Conservation (phyloP, 2,113 vertebrate genomes). For the Lates calcarifer region DNA sequence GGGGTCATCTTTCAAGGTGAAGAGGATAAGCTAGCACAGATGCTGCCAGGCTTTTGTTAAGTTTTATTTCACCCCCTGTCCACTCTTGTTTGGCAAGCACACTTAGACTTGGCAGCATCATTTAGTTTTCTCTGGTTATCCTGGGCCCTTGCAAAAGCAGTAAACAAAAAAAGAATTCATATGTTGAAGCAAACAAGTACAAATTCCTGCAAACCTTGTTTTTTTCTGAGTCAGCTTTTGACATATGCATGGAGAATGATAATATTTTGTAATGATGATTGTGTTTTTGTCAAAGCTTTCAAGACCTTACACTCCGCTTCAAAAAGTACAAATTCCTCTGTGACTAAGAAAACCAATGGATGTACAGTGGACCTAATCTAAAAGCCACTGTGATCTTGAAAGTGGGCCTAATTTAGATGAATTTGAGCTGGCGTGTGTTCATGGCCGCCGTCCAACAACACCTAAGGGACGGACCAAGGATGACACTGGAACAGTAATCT, state of each 20-base stretch:
- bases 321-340: neutral
- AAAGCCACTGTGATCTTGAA: slow-evolving; percentile 15
- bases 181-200: neutral
- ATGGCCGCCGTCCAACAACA: slow-evolving; percentile 44
- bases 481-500: slow-evolving; percentile 29
- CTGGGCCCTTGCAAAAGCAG: neutral
- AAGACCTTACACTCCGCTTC: neutral
- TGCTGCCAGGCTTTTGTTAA: slow-evolving; percentile 44
- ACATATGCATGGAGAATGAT: neutral
- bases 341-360: neutral
- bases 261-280: neutral
- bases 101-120: slow-evolving; percentile 31
- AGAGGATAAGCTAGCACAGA: neutral
- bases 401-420: slow-evolving; percentile 44
- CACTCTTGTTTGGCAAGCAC: slow-evolving; percentile 35
- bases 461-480: slow-evolving; percentile 31
- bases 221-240: neutral
- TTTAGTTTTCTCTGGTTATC: slow-evolving; percentile 9
- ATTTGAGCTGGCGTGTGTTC: slow-evolving; percentile 29
- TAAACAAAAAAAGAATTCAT: neutral
- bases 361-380: neutral
- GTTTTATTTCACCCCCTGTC: slow-evolving; percentile 29
- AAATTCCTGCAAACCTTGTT: neutral
- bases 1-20: slow-evolving; percentile 58
- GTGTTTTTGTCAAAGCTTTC: neutral